Evolutionary conservation across 2,888 invertebrate species (phyloP).

Genomic region (Epinotia bilunana): DNA sequence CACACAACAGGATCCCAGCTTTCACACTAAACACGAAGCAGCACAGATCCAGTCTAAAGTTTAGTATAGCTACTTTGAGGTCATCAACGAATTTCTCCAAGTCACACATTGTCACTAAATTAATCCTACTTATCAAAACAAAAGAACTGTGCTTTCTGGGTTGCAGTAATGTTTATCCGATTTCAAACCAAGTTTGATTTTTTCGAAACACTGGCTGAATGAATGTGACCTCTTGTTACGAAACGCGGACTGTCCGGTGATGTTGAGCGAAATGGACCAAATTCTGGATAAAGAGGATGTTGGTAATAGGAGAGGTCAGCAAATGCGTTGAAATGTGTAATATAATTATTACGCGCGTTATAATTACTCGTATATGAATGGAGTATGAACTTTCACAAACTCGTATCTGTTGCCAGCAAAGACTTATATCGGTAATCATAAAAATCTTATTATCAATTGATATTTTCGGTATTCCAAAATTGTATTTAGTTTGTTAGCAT

Average conservation of each 20-base stretch:
- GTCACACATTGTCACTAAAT: conserved; percentile 20
- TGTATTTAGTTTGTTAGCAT: too few relatives aligned
- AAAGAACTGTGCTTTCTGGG: not conserved
- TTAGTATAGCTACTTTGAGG: conserved; percentile 7
- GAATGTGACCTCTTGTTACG: conserved; percentile 7
- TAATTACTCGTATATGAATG: conserved; percentile 15
- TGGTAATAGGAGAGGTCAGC: conserved; percentile 27
- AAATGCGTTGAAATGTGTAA: conserved; percentile 4
- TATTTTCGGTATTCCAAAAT: too few relatives aligned
- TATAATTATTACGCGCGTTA: conserved; percentile 9
- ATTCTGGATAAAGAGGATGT: conserved; percentile 36
- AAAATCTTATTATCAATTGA: too few relatives aligned
- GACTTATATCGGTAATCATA: too few relatives aligned
- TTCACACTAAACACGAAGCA: conserved; percentile 35
- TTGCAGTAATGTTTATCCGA: too few relatives aligned
- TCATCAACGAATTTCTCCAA: conserved; percentile 29
- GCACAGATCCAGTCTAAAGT: conserved; percentile 36
- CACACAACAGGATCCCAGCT: conserved; percentile 28
- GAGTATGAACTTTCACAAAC: not conserved
- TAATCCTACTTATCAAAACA: not conserved
- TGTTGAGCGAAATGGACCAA: conserved; percentile 27
- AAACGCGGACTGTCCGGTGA: conserved; percentile 16
- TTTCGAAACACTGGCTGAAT: not conserved
- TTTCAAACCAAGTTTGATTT: not conserved
- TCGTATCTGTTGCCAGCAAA: not conserved